phyloP scores from a whole-genome alignment of 2,113 vertebrate genomes.

The Pavo muticus region DNA sequence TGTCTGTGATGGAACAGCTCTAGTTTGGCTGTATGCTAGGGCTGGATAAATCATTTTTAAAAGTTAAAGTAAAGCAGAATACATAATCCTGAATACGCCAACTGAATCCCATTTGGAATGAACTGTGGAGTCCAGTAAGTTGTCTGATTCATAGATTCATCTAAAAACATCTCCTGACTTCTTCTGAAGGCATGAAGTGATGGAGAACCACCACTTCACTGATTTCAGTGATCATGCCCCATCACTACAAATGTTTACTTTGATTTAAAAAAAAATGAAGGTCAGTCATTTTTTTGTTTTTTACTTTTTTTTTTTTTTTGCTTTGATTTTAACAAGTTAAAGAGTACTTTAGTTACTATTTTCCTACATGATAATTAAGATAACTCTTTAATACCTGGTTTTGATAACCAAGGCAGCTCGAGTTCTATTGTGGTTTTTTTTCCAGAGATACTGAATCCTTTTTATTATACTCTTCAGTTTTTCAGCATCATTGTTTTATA shows the following conservation, averaged over 20 bases:
- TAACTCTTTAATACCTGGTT: background rate
- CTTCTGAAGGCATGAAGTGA: background rate
- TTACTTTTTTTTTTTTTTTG: background rate
- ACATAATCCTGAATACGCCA: background rate
- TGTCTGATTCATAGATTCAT: background rate
- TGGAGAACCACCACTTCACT: background rate
- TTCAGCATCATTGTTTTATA: background rate
- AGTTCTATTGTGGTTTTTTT: background rate
- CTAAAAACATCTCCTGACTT: background rate
- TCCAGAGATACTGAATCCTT: background rate
- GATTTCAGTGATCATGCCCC: background rate
- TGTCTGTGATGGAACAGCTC: background rate
- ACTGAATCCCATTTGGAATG: background rate
- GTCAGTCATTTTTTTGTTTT: background rate
- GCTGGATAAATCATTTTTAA: background rate
- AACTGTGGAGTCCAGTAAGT: background rate
- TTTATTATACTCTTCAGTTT: background rate
- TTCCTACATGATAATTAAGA: background rate
- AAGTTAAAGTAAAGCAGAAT: background rate
- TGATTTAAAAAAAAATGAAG: background rate
- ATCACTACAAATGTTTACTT: background rate
- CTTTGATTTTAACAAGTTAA: background rate
- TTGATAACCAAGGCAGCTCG: background rate
- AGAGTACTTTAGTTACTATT: background rate
- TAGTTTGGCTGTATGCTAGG: background rate